A percentile compares a stretch with the other conserved stretches of the same genome.
phyloP scores from a whole-genome alignment of 2,113 vertebrate species.

The Phyllopteryx taeniolatus region DNA sequence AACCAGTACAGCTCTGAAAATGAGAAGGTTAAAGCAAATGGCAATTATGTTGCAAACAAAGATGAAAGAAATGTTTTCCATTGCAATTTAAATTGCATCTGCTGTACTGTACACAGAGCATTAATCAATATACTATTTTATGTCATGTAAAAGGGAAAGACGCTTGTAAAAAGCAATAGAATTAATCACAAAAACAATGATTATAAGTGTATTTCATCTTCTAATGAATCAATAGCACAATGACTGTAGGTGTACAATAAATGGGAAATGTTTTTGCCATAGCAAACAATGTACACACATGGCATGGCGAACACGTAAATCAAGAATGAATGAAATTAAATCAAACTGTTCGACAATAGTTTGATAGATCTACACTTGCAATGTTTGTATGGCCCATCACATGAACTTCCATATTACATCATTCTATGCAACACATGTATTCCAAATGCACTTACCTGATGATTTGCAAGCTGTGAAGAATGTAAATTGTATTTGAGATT shows the following conservation, averaged over 20 bases:
- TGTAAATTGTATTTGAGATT: constrained; percentile 30
- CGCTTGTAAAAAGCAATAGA: background rate
- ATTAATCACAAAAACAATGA: background rate
- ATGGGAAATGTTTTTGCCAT: background rate
- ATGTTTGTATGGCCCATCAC: background rate
- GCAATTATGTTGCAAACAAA: background rate
- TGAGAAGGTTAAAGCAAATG: background rate
- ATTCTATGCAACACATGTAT: background rate
- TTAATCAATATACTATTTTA: background rate
- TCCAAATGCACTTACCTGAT: constrained; percentile 43
- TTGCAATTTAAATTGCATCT: background rate
- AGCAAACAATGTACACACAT: background rate
- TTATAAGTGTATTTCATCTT: background rate
- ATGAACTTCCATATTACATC: constrained; percentile 4
- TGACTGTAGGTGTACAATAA: background rate
- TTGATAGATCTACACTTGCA: background rate
- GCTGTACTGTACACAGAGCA: background rate
- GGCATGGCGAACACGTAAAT: background rate
- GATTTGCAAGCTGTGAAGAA: constrained; percentile 24
- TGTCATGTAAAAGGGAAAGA: background rate
- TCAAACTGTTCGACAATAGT: constrained; percentile 1
- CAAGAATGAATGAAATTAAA: background rate
- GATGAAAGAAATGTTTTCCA: background rate
- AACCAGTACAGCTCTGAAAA: background rate
- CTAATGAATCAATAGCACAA: background rate